Conservation (phyloP, 2,888 invertebrate species). For the Tachina fera region DNA sequence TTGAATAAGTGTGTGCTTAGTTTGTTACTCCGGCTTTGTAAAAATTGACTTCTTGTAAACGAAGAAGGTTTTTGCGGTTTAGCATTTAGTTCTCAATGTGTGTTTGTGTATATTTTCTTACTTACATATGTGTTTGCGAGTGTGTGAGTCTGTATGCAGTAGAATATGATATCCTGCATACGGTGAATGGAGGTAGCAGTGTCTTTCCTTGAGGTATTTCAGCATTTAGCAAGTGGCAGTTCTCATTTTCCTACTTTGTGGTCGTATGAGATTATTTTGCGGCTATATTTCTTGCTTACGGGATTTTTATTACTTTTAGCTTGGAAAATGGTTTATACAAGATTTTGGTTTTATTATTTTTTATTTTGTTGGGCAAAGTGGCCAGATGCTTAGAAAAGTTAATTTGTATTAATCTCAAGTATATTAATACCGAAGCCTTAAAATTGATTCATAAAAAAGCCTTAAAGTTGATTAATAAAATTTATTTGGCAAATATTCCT, state of each 20-base stretch:
- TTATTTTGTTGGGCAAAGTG: not conserved
- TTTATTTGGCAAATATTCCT: too few species aligned
- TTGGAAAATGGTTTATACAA: constrained; percentile 5
- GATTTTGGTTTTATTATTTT: not conserved
- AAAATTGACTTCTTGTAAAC: constrained; percentile 35
- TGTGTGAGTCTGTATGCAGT: not conserved
- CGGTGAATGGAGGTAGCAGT: not conserved
- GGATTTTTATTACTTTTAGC: constrained; percentile 5
- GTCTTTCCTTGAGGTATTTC: constrained; percentile 46
- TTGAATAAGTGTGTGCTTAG: not conserved
- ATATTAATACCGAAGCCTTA: too few species aligned
- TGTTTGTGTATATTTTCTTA: constrained; percentile 13
- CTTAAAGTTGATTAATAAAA: not conserved
- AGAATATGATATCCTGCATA: not conserved
- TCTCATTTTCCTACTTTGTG: constrained; percentile 64
- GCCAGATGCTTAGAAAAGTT: not conserved
- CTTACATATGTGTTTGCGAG: not conserved
- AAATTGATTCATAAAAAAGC: not conserved
- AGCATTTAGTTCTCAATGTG: constrained; percentile 23
- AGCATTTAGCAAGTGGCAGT: constrained; percentile 69
- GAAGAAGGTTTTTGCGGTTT: constrained; percentile 59
- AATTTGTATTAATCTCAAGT: too few species aligned
- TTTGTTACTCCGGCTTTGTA: constrained; percentile 34
- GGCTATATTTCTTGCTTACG: constrained; percentile 47
- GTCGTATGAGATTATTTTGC: constrained; percentile 62